phyloP scores from a whole-genome alignment of 64 coral and sea anemone genomes.

The Porites australiensis region DNA sequence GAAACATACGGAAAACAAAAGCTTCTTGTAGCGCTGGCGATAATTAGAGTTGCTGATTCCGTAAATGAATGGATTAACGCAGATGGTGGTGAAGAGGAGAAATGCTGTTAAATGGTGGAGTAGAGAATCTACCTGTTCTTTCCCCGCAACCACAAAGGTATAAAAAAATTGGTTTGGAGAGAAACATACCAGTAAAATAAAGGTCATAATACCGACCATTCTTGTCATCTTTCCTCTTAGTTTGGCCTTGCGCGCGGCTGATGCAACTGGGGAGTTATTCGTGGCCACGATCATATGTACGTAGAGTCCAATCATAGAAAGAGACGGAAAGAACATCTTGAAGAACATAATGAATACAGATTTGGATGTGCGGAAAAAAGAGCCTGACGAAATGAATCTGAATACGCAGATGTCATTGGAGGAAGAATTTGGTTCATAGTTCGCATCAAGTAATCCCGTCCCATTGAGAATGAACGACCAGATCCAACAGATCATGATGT shows the following conservation, averaged over 20 bases:
- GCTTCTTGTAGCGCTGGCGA: background rate
- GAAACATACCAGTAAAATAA: background rate
- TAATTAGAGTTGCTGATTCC: background rate
- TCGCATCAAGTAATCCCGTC: background rate
- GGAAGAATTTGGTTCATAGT: background rate
- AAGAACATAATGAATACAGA: background rate
- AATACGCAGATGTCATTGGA: background rate
- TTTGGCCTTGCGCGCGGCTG: background rate
- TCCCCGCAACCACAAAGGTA: background rate
- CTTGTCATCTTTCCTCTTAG: slow-evolving; percentile 2
- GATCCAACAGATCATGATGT: background rate
- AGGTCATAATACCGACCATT: background rate
- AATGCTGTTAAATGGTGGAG: background rate
- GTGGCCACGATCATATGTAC: background rate
- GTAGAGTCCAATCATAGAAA: background rate
- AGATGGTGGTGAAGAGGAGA: background rate
- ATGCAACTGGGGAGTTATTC: background rate
- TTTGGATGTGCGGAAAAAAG: background rate
- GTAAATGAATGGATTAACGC: background rate
- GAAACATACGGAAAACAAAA: too few species aligned
- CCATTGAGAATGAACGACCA: background rate
- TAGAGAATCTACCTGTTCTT: background rate
- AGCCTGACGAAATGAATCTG: background rate
- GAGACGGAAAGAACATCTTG: background rate
- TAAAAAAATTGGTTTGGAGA: slow-evolving; percentile 17